Percentiles rank a stretch among this genome's conserved stretches.
These are phyloP conservation scores for Rhinogobio ventralis DNA, from an alignment of 2,797 vertebrate genomes.

Conservation along the genomic window DNA sequence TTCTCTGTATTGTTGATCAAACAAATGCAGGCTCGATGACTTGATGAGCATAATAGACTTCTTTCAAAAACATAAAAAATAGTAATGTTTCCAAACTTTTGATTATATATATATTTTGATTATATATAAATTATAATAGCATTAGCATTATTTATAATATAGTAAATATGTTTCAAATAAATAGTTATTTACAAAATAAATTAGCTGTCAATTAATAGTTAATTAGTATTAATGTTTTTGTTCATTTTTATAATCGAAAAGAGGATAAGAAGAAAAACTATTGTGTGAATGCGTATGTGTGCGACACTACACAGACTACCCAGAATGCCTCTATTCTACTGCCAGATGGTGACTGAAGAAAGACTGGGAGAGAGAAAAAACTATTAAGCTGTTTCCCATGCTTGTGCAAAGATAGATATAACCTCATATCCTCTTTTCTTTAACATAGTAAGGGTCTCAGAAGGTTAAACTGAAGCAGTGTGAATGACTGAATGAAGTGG, in stretches of 20 bases:
- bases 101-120: too few species aligned
- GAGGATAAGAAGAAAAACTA: neutral
- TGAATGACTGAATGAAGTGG: slow-evolving; percentile 26
- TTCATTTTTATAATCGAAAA: too few species aligned
- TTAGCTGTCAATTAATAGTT: neutral
- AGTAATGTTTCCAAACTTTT: too few species aligned
- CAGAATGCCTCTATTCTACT: slow-evolving; percentile 13
- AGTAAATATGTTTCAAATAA: neutral
- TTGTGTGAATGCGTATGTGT: neutral
- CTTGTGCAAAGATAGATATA: slow-evolving; percentile 13
- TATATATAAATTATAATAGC: too few species aligned
- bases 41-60: too few species aligned
- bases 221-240: neutral
- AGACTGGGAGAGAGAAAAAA: slow-evolving; percentile 14
- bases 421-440: slow-evolving; percentile 31
- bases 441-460: slow-evolving; percentile 12
- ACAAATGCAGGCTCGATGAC: too few species aligned
- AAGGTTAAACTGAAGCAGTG: slow-evolving; percentile 14
- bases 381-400: slow-evolving; percentile 28
- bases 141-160: too few species aligned
- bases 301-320: slow-evolving; percentile 9
- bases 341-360: slow-evolving; percentile 35
- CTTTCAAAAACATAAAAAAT: too few species aligned
- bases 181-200: neutral
- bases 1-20: too few species aligned